phyloP scores from a whole-genome alignment of 2,797 vertebrate genomes.

The Acropternis orthonyx region DNA sequence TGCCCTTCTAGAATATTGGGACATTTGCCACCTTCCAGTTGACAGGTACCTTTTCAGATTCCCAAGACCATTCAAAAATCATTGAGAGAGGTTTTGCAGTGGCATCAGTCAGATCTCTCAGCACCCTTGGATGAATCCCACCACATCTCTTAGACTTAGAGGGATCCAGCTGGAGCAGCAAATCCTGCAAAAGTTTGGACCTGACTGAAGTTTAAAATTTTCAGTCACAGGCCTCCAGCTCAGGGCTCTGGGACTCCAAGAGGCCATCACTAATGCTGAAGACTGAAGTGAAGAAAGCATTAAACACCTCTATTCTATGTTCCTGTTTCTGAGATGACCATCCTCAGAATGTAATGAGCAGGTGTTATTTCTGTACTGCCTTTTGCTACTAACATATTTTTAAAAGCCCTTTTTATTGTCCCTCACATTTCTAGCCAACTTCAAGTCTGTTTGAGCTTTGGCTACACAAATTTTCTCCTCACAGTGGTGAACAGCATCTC shows the following conservation, averaged over 20 bases:
- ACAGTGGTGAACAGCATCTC: neutral
- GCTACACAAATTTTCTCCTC: neutral
- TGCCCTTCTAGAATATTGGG: neutral
- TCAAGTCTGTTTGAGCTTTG: neutral
- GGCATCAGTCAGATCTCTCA: neutral
- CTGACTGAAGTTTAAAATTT: neutral
- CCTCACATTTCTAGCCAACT: neutral
- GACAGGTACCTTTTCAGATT: neutral
- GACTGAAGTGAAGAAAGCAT: neutral
- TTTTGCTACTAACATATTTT: neutral
- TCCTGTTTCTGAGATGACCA: neutral
- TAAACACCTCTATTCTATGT: neutral
- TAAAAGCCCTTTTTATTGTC: neutral
- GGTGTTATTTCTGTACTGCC: neutral
- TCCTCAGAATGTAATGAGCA: neutral
- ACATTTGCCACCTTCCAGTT: neutral
- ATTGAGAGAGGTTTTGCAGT: neutral
- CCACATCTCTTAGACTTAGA: accelerated
- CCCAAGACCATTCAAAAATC: neutral
- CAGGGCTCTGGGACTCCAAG: neutral
- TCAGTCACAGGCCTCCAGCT: neutral
- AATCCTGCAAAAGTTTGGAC: neutral
- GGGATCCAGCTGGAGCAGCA: neutral
- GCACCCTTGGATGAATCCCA: neutral
- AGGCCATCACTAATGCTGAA: neutral